Base-by-base conservation (phyloP, 2,888 invertebrate genomes). In the Mycogona germanica region DNA sequence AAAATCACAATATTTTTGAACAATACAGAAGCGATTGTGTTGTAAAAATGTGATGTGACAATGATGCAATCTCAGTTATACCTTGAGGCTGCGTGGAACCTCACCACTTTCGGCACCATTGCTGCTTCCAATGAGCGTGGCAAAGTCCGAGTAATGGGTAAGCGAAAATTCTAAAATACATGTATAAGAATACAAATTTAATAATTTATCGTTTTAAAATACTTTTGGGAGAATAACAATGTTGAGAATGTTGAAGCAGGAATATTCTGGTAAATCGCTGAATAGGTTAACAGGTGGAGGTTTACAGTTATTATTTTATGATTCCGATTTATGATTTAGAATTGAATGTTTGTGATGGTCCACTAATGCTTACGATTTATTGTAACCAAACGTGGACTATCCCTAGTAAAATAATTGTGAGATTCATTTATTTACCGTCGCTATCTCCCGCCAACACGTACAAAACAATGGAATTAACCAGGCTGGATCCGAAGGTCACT, bases 61-160 rank as follows among this genome's bases (percentile, higher is more conserved):
- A 12, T 17, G n/a, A 1, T 21, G 14, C 17, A 7, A 26, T 12
- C n/a, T 14, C 19, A 5, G 12, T 14, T 17, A n/a, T 49, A 38
- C 49, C 9, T 49, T 32, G 2, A 49, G 9, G 19, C 38, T 19
- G n/a, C 21, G 25, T 3, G 49, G 49, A n/a, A 49, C 49, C n/a
- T 49, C 38, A 23, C 49, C 49, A 12, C 49, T 49, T 7, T 26
- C 14, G 14, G 49, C 38, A 4, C 49, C 49, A 35, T 38, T 49
- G 19, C 37, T 6, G 6, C 19, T 37, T 1, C 49, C 49, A 5
- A 49, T 38, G 1, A 38, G n/a, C 23, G 25, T 37, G 19, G 49
- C 49, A 12, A 49, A 49, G 28, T 49, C 49, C n/a, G 23, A 26
- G 38, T 49, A 49, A n/a, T 49, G 21, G 5, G 35, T 38, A 1